Percentiles rank a stretch among this genome's conserved stretches.
phyloP scores from a whole-genome alignment of 2,797 vertebrate species.

The Limnodromus scolopaceus region DNA sequence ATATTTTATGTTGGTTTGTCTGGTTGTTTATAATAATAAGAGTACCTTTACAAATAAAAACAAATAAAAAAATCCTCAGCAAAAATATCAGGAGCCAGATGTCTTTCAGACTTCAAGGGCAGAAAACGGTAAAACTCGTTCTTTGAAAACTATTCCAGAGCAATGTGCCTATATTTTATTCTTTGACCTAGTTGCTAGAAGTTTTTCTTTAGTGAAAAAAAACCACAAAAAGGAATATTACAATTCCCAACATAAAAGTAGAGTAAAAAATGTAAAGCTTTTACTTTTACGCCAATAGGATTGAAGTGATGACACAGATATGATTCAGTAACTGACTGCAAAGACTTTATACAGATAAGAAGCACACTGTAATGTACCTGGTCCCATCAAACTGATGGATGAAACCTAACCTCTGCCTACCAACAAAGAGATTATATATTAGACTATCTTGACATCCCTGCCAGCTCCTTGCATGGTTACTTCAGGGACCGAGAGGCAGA shows the following conservation, averaged over 20 bases:
- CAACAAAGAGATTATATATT: background rate
- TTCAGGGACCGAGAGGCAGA: background rate
- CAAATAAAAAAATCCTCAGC: background rate
- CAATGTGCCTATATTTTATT: background rate
- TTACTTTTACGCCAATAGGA: background rate
- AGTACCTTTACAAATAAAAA: background rate
- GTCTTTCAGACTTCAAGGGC: background rate
- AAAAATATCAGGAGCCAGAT: background rate
- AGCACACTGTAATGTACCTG: background rate
- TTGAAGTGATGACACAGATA: slow-evolving; percentile 24
- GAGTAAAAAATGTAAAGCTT: background rate
- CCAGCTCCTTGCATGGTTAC: background rate
- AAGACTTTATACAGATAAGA: slow-evolving; percentile 55
- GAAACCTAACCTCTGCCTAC: slow-evolving; percentile 27
- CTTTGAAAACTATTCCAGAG: background rate
- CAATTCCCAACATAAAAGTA: background rate
- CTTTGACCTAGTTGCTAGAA: background rate
- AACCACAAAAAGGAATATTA: background rate
- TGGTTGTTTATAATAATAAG: background rate
- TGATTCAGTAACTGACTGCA: slow-evolving; percentile 54
- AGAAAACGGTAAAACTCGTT: background rate
- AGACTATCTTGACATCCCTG: background rate
- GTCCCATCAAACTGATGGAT: slow-evolving; percentile 10
- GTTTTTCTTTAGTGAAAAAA: background rate
- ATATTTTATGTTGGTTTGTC: background rate